Evolutionary conservation across 2,888 invertebrate genomes (phyloP).

Genomic region (Argyra leucocephala): DNA sequence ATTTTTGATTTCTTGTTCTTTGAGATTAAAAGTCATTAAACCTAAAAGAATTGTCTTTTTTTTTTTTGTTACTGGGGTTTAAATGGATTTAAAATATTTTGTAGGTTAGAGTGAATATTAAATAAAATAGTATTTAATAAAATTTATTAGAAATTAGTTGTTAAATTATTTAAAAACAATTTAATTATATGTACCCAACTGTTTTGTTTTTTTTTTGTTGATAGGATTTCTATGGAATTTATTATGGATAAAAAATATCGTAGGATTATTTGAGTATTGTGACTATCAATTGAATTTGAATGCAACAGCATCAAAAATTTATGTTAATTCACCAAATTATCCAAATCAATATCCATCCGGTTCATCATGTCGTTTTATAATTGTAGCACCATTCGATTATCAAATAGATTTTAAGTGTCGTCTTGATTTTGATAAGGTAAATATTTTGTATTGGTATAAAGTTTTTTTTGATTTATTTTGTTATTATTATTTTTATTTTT

Average conservation of each 20-base stretch:
- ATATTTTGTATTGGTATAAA: too few relatives aligned
- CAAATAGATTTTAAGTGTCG: slow-evolving; percentile 34
- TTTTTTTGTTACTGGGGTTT: neutral
- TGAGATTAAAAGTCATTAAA: too few relatives aligned
- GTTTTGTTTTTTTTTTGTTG: neutral
- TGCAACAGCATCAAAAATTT: slow-evolving; percentile 29
- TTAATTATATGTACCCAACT: too few relatives aligned
- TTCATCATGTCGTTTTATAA: slow-evolving; percentile 38
- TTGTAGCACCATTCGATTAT: slow-evolving; percentile 33
- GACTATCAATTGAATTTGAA: slow-evolving; percentile 34
- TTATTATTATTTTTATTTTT: too few relatives aligned
- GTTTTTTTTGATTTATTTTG: too few relatives aligned
- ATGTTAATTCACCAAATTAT: slow-evolving; percentile 38
- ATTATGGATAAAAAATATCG: neutral
- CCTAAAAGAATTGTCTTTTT: neutral
- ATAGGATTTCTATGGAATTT: neutral
- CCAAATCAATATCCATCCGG: slow-evolving; percentile 34
- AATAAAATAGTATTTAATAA: neutral
- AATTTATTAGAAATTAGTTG: too few relatives aligned
- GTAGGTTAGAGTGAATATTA: neutral
- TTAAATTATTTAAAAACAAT: neutral
- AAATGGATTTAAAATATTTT: neutral
- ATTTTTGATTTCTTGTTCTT: too few relatives aligned
- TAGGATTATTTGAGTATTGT: slow-evolving; percentile 30
- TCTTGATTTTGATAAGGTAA: slow-evolving; percentile 35